Base-by-base conservation (phyloP, 2,888 invertebrate genomes). In the Cetonia aurata region DNA sequence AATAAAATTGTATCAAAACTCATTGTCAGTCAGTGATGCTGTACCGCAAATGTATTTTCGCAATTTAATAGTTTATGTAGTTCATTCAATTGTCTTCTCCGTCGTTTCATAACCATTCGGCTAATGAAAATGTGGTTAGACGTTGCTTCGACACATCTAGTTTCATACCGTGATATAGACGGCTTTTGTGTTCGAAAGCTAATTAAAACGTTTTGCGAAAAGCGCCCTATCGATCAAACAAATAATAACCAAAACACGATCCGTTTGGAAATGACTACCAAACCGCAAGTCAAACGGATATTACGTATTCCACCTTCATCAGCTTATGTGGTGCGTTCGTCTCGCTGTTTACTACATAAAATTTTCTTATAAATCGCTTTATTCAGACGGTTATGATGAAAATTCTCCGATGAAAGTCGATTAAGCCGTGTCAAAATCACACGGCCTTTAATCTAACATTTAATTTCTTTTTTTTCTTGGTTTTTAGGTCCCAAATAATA, bases 231-330 rank as follows among this genome's bases (percentile, higher is more conserved):
- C 48, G 48, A 15, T 48, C 48, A 48, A 48, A n/a, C 48, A 48
- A 48, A 48, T 48, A 48, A 48, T 48, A 17, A 48, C 48, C 48
- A 48, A n/a, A n/a, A 48, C 13, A 6, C 15, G 48, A n/a, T 48
- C 48, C 48, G 48, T 15, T 17, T 48, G 48, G 12, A 48, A 48
- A 48, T 48, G 13, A 48, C n/a, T 48, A 48, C 48, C 6, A 48
- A 48, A 48, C 48, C 48, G 48, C 48, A 48, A 48, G 48, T 48
- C 48, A 48, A 48, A 48, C 48, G 48, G 48, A 48, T 48, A 48
- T 48, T 48, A 48, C 12, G 48, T 17, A 48, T 48, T 48, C 17
- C 13, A 4, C 15, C 48, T 48, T 48, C 37, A 37, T 37, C 37
- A 37, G 10, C 8, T 37, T 37, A 37, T 9, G 37, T 37, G 37